phyloP scores from a whole-genome alignment of 2,888 invertebrate genomes.

The Bombyx huttoni region DNA sequence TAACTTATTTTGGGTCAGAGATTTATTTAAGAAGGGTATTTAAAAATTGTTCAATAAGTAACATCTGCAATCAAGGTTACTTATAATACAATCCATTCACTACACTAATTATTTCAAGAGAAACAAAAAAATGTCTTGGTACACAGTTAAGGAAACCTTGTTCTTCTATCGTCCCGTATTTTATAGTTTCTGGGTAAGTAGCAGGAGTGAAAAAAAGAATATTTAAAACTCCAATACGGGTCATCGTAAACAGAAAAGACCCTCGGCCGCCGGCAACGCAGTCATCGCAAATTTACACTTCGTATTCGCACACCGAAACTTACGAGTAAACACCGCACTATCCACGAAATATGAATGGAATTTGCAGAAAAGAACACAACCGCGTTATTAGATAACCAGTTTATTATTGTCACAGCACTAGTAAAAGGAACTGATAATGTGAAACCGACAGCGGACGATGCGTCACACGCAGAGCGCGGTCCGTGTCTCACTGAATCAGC shows the following conservation, averaged over 20 bases:
- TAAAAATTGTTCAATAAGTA: background rate
- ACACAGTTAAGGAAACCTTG: too few species aligned
- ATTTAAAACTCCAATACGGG: background rate
- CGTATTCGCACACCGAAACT: slow-evolving; percentile 52
- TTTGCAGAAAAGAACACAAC: slow-evolving; percentile 17
- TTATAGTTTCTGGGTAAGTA: too few species aligned
- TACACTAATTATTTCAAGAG: background rate
- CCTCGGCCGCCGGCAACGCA: slow-evolving; percentile 38
- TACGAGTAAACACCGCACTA: slow-evolving; percentile 32
- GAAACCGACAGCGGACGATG: slow-evolving; percentile 17
- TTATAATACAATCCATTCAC: background rate
- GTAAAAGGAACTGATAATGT: slow-evolving; percentile 15
- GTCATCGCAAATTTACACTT: slow-evolving; percentile 56
- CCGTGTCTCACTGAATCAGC: slow-evolving; percentile 38
- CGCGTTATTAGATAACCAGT: slow-evolving; percentile 5
- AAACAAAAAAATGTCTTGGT: too few species aligned
- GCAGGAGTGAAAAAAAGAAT: background rate
- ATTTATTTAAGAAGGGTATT: background rate
- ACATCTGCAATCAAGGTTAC: background rate
- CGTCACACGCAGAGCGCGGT: slow-evolving; percentile 37
- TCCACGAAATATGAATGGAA: slow-evolving; percentile 18
- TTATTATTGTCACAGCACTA: slow-evolving; percentile 19
- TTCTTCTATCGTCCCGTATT: too few species aligned
- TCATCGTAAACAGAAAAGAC: slow-evolving; percentile 18
- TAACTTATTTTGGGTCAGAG: too few species aligned